Percentiles rank a stretch among this genome's conserved stretches.
Evolutionary conservation across 1,140 invertebrate species (phyloP).

Genomic region (Phymastichus coffea): DNA sequence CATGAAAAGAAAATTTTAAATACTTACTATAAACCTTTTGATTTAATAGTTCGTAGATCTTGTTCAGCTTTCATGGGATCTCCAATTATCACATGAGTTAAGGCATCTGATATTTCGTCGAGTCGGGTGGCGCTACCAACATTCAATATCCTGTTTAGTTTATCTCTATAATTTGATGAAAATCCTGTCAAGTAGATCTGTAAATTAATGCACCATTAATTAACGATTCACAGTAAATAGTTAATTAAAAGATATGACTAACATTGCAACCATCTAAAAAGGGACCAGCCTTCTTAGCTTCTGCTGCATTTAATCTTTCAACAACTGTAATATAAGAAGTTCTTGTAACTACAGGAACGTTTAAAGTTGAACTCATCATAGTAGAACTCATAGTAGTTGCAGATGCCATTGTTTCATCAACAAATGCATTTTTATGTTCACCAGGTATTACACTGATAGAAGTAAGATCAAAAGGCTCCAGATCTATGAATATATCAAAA

Average conservation of each 20-base stretch:
- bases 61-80: constrained; percentile 53
- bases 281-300: constrained; percentile 69
- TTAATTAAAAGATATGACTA: constrained; percentile 45
- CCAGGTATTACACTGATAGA: constrained; percentile 10
- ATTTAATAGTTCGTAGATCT: constrained; percentile 54
- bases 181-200: constrained; percentile 72
- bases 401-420: constrained; percentile 32
- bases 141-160: constrained; percentile 76
- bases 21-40: constrained; percentile 46
- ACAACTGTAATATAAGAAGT: constrained; percentile 50
- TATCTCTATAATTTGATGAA: constrained; percentile 64
- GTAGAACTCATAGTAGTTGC: constrained; percentile 25
- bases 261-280: constrained; percentile 85
- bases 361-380: constrained; percentile 6
- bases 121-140: constrained; percentile 78
- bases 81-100: constrained; percentile 80
- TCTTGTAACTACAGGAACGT: constrained; percentile 41
- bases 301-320: constrained; percentile 62
- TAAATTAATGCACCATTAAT: constrained; percentile 20
- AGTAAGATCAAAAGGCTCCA: constrained; percentile 25
- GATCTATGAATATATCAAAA: constrained; percentile 8
- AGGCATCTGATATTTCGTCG: constrained; percentile 69
- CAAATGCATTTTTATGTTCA: constrained; percentile 26
- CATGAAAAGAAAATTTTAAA: constrained; percentile 13
- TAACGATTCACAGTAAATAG: neutral